Percentiles rank a stretch among this genome's conserved stretches.
Conservation (phyloP, 2,113 vertebrate species). For the Anolis carolinensis region DNA sequence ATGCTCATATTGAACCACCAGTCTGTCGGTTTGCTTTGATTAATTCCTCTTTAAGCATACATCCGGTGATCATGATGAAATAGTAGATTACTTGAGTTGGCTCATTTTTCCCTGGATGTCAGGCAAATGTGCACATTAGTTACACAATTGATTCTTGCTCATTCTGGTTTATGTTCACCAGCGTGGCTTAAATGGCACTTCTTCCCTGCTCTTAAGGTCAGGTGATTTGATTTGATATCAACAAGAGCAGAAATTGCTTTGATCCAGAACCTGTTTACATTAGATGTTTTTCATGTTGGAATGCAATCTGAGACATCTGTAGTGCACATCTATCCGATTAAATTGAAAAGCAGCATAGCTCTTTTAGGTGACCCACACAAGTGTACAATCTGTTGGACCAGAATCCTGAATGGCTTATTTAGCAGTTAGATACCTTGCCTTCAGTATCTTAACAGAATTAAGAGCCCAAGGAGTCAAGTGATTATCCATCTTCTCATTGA, state of each 20-base stretch:
- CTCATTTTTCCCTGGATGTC: conserved; percentile 22
- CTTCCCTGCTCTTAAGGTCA: background rate
- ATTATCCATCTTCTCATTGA: too few relatives aligned
- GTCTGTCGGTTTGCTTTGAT: background rate
- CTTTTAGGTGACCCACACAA: too few relatives aligned
- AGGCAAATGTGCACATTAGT: conserved; percentile 33
- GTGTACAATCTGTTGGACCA: too few relatives aligned
- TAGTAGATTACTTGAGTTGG: conserved; percentile 36
- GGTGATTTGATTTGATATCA: background rate
- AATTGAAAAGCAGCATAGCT: too few relatives aligned
- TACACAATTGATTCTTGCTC: conserved; percentile 17
- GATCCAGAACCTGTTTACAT: background rate
- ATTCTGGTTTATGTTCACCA: background rate
- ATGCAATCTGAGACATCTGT: background rate
- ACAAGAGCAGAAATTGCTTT: conserved; percentile 10
- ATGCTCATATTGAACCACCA: conserved; percentile 34
- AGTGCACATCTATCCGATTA: background rate
- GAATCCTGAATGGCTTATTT: too few relatives aligned
- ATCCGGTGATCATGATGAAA: conserved; percentile 41
- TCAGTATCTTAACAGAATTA: too few relatives aligned
- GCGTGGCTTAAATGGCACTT: conserved; percentile 31
- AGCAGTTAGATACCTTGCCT: too few relatives aligned
- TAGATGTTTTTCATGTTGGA: conserved; percentile 1
- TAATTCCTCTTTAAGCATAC: conserved; percentile 39
- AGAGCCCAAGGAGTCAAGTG: too few relatives aligned